phyloP scores from a whole-genome alignment of 2,113 vertebrate genomes.

The human region DNA sequence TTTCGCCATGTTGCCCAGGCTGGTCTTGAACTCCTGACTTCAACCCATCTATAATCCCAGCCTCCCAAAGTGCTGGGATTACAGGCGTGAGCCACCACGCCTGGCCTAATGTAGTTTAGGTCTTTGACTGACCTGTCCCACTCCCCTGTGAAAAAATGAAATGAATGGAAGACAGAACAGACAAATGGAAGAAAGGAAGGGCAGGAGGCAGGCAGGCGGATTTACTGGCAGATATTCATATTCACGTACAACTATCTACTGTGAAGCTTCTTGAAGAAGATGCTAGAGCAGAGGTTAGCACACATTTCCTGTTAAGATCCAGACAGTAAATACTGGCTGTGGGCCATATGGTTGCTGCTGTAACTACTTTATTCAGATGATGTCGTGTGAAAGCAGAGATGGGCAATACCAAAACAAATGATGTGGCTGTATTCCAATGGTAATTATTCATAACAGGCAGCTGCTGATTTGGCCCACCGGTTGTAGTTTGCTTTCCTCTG shows the following conservation, averaged over 20 bases:
- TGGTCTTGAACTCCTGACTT: too few species aligned
- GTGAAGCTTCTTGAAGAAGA: not conserved
- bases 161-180: not conserved
- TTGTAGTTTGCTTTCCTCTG: not conserved
- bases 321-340: not conserved
- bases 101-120: not conserved
- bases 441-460: not conserved
- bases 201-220: not conserved
- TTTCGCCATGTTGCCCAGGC: too few species aligned
- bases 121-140: not conserved
- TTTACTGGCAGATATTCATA: not conserved
- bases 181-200: not conserved
- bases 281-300: not conserved
- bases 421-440: not conserved
- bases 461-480: not conserved
- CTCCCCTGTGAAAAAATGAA: not conserved
- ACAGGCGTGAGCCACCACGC: too few species aligned
- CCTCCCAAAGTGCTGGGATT: too few species aligned
- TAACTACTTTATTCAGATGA: not conserved
- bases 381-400: not conserved
- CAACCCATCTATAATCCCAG: too few species aligned
- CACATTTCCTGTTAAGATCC: not conserved
- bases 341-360: not conserved
- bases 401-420: not conserved
- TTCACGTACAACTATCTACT: not conserved